phyloP scores from a whole-genome alignment of 2,797 vertebrate species.

The Merluccius polli region DNA sequence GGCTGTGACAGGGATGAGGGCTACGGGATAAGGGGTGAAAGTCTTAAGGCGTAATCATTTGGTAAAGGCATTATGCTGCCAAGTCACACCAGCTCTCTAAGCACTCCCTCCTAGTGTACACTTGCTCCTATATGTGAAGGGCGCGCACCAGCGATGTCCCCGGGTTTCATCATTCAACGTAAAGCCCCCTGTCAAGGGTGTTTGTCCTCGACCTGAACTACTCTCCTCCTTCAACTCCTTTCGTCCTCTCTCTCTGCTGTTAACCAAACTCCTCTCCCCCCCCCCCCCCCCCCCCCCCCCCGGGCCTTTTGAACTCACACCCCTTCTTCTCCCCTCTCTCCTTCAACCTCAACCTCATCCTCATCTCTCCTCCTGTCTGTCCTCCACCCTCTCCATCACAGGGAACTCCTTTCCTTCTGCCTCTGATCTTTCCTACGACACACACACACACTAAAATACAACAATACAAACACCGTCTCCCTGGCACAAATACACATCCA shows the following conservation, averaged over 20 bases:
- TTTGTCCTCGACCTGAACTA: slow-evolving; percentile 17
- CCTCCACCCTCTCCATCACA: not conserved
- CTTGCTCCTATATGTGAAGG: not conserved
- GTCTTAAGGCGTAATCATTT: slow-evolving; percentile 9
- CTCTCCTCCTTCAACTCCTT: slow-evolving; percentile 21
- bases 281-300: too few species aligned
- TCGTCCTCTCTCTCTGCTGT: not conserved
- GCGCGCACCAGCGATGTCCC: not conserved
- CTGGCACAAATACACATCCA: not conserved
- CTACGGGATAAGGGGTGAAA: not conserved
- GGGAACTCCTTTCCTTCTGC: not conserved
- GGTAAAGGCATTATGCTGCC: slow-evolving; percentile 4
- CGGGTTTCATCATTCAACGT: not conserved
- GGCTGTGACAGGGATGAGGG: not conserved
- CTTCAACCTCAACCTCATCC: too few species aligned
- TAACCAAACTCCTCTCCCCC: too few species aligned
- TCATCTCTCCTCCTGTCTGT: too few species aligned
- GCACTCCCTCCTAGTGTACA: not conserved
- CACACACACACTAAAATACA: too few species aligned
- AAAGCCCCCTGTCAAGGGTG: slow-evolving; percentile 22
- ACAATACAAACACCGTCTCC: too few species aligned
- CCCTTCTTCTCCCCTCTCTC: too few species aligned
- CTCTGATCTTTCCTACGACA: too few species aligned
- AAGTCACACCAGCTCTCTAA: not conserved
- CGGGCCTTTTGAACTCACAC: too few species aligned